Base-by-base conservation (phyloP, 1,140 invertebrate species). In the Euwallacea fornicatus region DNA sequence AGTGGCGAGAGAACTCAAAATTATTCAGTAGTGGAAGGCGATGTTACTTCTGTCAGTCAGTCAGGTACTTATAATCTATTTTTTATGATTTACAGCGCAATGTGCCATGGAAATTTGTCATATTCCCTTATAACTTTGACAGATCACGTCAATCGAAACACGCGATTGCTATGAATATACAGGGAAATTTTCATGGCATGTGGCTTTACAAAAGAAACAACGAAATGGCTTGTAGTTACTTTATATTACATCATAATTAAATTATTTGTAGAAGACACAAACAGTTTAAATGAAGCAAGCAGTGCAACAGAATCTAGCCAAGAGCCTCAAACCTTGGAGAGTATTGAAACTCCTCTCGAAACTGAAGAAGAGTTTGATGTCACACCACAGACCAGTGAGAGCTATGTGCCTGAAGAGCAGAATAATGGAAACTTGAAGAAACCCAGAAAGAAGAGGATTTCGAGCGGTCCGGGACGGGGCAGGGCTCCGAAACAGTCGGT, bases 401-500 rank as follows among this genome's bases (percentile, higher is more conserved):
- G 58, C 15, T 74, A 73, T 50, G 56, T 67, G 6, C 71, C 69
- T 7, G 66, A 67, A 43, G 66, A 69, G n/a, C 64, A 69, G 10
- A 77, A 67, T 47, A 76, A 77, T 66, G 75, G 75, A 54, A 70
- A 9, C 10, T 8, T 42, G 11, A 55, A 71, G 33, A 76, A 74
- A 54, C 69, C 43, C 64, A 74, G 50, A 53, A 76, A 71, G 42
- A 74, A 72, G 47, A 76, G 76, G 33, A 60, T 71, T 6, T 72
- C 74, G 4, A 75, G 70, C 9, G 75, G 75, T 10, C 71, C 76
- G 3, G 76, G 77, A 0, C 68, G 80, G 46, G 81, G 81, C 8
- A 74, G 81, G 53, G 79, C 80, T 2, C 63, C 78, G 6, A 82
- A 82, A 56, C 75, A 75, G 2, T 60, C 78, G 2, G 78, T 81